These are phyloP conservation scores for Leptinotarsa peninsularis DNA, from an alignment of 2,888 invertebrate genomes.

Conservation along the genomic window DNA sequence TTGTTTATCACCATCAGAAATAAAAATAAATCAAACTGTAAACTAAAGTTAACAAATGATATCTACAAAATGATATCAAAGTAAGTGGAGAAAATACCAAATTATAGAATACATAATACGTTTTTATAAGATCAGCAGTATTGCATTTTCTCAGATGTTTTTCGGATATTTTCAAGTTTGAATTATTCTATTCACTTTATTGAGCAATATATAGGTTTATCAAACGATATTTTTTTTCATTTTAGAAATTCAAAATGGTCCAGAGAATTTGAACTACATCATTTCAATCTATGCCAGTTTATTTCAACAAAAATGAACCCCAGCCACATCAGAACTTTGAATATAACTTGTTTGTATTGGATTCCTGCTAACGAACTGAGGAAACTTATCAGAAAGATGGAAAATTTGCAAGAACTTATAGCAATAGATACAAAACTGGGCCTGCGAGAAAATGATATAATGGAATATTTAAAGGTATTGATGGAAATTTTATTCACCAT, in stretches of 20 bases:
- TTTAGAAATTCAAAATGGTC: constrained; percentile 34
- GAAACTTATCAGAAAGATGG: constrained; percentile 33
- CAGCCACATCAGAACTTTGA: constrained; percentile 34
- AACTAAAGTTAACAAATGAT: too few relatives aligned
- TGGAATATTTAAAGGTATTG: constrained; percentile 35
- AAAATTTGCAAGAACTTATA: constrained; percentile 38
- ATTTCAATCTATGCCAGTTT: constrained; percentile 36
- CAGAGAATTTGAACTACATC: constrained; percentile 33
- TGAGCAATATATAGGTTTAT: too few relatives aligned
- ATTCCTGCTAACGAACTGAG: constrained; percentile 38
- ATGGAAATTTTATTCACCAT: background rate
- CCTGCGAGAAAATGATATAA: constrained; percentile 30
- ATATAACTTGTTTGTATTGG: constrained; percentile 44
- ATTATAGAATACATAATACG: too few relatives aligned
- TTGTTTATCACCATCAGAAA: too few relatives aligned
- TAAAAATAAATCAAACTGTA: too few relatives aligned
- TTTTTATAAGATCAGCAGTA: too few relatives aligned
- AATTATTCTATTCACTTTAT: too few relatives aligned
- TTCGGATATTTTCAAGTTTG: too few relatives aligned
- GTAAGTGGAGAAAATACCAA: too few relatives aligned
- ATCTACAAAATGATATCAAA: too few relatives aligned
- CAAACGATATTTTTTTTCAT: background rate
- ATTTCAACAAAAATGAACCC: constrained; percentile 36
- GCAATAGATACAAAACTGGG: constrained; percentile 44
- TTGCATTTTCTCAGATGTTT: too few relatives aligned